These are phyloP conservation scores for Pseudorasbora parva DNA, from an alignment of 2,113 vertebrate genomes.

Conservation along the genomic window DNA sequence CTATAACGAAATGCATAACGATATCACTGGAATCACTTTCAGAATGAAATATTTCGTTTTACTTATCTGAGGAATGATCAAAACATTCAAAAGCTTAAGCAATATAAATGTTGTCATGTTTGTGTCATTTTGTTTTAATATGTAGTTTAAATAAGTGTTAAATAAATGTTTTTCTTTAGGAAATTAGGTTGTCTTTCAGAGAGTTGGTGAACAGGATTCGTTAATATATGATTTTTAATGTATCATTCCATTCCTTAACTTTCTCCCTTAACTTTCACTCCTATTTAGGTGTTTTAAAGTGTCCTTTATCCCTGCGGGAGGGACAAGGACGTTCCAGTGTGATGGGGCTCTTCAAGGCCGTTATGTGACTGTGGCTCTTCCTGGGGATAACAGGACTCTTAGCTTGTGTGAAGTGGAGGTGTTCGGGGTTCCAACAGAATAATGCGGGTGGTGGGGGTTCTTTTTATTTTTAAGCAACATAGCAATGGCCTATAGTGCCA, in stretches of 20 bases:
- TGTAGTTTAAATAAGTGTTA: neutral
- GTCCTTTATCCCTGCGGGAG: constrained; percentile 25
- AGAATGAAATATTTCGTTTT: no score
- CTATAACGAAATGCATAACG: no score
- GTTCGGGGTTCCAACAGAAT: neutral
- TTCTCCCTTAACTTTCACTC: neutral
- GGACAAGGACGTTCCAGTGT: neutral
- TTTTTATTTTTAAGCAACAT: rapidly evolving
- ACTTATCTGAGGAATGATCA: neutral
- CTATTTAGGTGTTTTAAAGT: constrained; percentile 24
- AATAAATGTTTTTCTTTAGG: no score
- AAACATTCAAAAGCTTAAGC: neutral
- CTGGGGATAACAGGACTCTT: neutral
- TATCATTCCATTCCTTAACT: neutral
- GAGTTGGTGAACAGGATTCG: neutral
- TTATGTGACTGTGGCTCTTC: constrained; percentile 28
- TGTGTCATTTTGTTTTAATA: neutral
- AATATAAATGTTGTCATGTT: neutral
- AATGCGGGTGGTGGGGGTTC: neutral
- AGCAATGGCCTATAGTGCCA: neutral
- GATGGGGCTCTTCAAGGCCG: neutral
- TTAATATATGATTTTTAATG: neutral
- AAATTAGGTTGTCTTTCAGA: neutral
- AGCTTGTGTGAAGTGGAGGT: constrained; percentile 46
- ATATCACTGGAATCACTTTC: no score